These are phyloP conservation scores for Camponotus vicinus DNA, from an alignment of 1,140 invertebrate species.

Conservation along the genomic window DNA sequence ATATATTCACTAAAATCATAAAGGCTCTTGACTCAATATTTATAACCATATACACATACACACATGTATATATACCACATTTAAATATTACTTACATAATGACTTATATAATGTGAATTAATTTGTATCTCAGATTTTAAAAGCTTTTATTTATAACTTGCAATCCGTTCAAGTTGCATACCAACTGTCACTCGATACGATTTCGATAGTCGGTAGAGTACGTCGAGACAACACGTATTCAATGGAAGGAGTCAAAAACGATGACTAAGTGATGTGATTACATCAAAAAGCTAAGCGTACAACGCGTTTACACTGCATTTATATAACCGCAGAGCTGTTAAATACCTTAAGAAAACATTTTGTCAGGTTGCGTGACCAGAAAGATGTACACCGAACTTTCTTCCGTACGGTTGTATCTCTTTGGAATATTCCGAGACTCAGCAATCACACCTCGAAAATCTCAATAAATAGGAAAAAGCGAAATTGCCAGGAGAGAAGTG, in stretches of 20 bases:
- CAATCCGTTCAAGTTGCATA: slow-evolving; percentile 1
- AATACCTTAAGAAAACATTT: slow-evolving; percentile 67
- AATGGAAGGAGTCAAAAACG: slow-evolving; percentile 20
- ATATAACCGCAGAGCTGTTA: slow-evolving; percentile 36
- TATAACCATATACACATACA: not conserved
- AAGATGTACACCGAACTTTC: slow-evolving; percentile 66
- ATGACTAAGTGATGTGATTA: slow-evolving; percentile 61
- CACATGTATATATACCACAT: not conserved
- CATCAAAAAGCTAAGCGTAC: slow-evolving; percentile 48
- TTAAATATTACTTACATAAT: slow-evolving; percentile 44
- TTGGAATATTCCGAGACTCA: not conserved
- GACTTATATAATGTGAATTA: slow-evolving; percentile 46
- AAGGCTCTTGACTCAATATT: slow-evolving; percentile 1
- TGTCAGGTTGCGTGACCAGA: slow-evolving; percentile 63
- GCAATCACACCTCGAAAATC: not conserved
- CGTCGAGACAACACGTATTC: not conserved
- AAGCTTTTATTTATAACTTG: slow-evolving; percentile 34
- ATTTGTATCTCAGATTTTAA: slow-evolving; percentile 23
- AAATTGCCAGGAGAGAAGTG: not conserved
- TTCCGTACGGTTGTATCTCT: slow-evolving; percentile 24
- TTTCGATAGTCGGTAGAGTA: slow-evolving; percentile 26
- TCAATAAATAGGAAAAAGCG: slow-evolving; percentile 13
- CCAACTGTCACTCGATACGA: slow-evolving; percentile 13
- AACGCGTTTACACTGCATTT: slow-evolving; percentile 33
- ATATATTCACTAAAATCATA: not conserved